Evolutionary conservation across 1,140 invertebrate species (phyloP), one percentile per base, ranked within the genome.

Genomic region (Drosophila miranda): DNA sequence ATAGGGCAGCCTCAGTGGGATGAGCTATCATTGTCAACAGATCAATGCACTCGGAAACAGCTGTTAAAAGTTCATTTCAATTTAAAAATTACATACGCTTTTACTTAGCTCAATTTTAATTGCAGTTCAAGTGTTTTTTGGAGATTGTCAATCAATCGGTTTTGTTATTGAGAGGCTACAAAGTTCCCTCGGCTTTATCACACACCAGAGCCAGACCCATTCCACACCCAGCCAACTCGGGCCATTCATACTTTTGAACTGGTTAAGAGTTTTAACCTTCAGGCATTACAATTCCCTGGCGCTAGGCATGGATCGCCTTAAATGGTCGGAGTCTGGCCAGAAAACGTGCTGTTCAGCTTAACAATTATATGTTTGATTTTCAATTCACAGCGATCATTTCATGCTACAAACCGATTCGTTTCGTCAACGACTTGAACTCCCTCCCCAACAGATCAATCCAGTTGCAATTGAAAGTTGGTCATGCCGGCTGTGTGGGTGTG

Each of bases 291-390:
- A 38, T 38, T 55, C 8, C 42, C 13, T 16, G 41, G 53, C 53
- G 34, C 34, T 30, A 58, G 34, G 41, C 54, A 58, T 45, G 52
- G 51, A 38, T 49, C 45, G 50, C 43, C 45, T 30, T 38, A 50
- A 78, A 59, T 67, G 60, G 69, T 46, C 26, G 16, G 6, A 30
- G 45, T 56, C 55, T 62, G 21, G 49, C 14, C 43, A 5, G 26
- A 53, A 51, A 77, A 62, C 56, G 57, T 75, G 72, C 52, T 53
- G 74, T 42, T 38, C 43, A 42, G 59, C 38, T 54, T 59, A 60
- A 77, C 59, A 46, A 77, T 77, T 75, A 75, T 75, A 50, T 73
- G 70, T 59, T 72, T 77, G 54, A 77, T 59, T 59, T 77, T 77
- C 60, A 78, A 69, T 63, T 75, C 68, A 75, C 53, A 60, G 34